phyloP scores from a whole-genome alignment of 2,113 vertebrate genomes.

The Campylomormyrus tamandua region DNA sequence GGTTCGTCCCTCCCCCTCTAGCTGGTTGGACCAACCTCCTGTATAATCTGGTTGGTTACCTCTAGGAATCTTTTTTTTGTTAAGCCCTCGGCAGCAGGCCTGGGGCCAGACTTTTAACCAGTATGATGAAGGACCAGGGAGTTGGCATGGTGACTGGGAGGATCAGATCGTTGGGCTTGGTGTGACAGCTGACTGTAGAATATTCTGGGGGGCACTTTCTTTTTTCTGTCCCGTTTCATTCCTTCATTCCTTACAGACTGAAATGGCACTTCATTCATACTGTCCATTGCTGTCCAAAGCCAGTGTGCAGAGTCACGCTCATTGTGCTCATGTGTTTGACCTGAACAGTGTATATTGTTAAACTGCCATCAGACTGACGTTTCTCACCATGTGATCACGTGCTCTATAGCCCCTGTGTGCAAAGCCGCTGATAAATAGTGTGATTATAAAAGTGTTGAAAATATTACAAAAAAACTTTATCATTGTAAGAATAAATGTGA shows the following conservation, averaged over 20 bases:
- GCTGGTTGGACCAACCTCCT: no score
- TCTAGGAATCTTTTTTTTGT: no score
- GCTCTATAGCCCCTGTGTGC: conserved; percentile 34
- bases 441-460: conserved; percentile 28
- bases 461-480: conserved; percentile 36
- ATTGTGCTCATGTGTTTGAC: conserved; percentile 6
- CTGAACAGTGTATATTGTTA: conserved; percentile 17
- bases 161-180: neutral
- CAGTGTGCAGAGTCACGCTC: neutral
- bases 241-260: neutral
- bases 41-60: no score
- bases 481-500: conserved; percentile 42
- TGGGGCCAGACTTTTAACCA: neutral
- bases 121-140: neutral
- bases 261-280: neutral
- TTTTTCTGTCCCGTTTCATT: neutral
- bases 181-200: neutral
- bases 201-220: neutral
- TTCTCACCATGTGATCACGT: neutral
- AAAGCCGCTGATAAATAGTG: conserved; percentile 30
- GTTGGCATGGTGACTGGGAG: neutral
- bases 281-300: neutral
- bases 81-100: neutral
- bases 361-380: conserved; percentile 15
- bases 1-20: no score